Base-by-base conservation (phyloP, 2,113 vertebrate genomes). In the Silurus glanis region DNA sequence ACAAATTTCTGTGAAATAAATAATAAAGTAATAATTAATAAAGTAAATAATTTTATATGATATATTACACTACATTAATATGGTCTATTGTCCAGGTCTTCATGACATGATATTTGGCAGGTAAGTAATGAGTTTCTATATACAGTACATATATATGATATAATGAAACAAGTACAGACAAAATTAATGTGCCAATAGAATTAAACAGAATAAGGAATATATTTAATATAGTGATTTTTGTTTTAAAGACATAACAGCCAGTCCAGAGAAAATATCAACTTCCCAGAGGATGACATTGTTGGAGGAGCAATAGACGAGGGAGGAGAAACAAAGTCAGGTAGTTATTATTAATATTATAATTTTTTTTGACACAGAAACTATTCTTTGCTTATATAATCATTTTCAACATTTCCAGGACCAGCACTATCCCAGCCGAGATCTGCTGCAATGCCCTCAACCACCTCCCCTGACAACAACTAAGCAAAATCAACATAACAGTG, bases 91-190 rank as follows among this genome's bases (percentile, higher is more conserved):
- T 45, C 28, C 91, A 96, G 96, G 95, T 49, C 91, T 97, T n/a
- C 96, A 96, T 14, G 92, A 96, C 89, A 86, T 96, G 91, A 90
- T 97, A 89, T 96, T 97, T 91, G 94, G 95, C 92, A 88, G 88
- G 96, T 96, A 92, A 95, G 95, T 95, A 92, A 69, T 83, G 64
- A 83, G 14, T 14, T 25, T 6, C 3, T 67, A 25, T 37, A 37
- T 37, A 37, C 37, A 37, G 37, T 37, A 37, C 37, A 80, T 12
- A 23, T 2, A 69, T 69, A 10, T 55, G 2, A 4, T 55, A 21
- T 69, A 19, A n/a, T 78, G 23, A 47, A 55, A 17, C 9, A 14
- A 51, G 45, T 62, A 5, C 0, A 10, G 14, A 56, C 64, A 69
- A 21, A 72, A 6, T 3, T 9, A 10, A 21, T 53, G 47, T 47